Conservation (phyloP, 2,797 vertebrate species). For the Danio aesculapii region DNA sequence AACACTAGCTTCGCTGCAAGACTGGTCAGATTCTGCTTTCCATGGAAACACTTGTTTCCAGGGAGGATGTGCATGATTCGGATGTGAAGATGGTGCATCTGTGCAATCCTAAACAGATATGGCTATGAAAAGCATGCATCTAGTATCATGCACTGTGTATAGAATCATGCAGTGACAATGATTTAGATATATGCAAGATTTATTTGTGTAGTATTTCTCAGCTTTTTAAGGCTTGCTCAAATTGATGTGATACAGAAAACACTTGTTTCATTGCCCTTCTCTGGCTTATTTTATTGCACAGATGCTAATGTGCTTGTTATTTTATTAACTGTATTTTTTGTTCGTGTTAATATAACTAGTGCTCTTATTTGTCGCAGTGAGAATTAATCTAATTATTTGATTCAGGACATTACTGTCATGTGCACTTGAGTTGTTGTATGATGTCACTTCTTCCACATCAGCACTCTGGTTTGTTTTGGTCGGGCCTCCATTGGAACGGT, state of each 20-base stretch:
- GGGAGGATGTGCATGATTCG: background rate
- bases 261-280: background rate
- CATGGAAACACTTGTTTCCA: slow-evolving; percentile 17
- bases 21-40: slow-evolving; percentile 16
- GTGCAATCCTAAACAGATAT: background rate
- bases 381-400: background rate
- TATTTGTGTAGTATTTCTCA: background rate
- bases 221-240: background rate
- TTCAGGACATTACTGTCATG: background rate
- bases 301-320: background rate
- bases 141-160: background rate
- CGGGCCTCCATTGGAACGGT: slow-evolving; percentile 27
- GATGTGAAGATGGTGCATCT: slow-evolving; percentile 16
- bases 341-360: background rate
- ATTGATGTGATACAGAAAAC: background rate
- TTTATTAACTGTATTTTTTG: slow-evolving; percentile 6
- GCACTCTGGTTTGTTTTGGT: slow-evolving; percentile 54
- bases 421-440: slow-evolving; percentile 39
- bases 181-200: background rate
- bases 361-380: background rate
- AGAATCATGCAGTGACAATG: background rate
- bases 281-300: background rate
- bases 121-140: background rate
- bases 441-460: slow-evolving; percentile 49
- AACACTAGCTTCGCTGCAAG: slow-evolving; percentile 26